Evolutionary conservation across 2,113 vertebrate genomes (phyloP).

Genomic region (Rhynchomys soricoides): DNA sequence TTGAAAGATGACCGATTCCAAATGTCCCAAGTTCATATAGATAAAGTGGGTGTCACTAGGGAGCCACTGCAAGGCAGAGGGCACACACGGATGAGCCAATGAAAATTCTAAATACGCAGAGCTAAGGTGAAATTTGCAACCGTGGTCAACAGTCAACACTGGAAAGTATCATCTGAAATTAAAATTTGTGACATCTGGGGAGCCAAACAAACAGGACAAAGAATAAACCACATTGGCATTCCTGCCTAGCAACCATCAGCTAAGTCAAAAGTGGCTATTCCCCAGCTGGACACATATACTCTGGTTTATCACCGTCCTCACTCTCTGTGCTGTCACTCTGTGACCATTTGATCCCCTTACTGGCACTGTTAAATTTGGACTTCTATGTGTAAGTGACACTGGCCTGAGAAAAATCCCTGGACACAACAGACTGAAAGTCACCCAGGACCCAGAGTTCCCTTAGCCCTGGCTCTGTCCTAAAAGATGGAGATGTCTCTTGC

Average conservation of each 20-base stretch:
- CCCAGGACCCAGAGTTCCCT: background rate
- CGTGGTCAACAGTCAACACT: background rate
- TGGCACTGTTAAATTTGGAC: background rate
- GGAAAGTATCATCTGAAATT: slow-evolving; percentile 27
- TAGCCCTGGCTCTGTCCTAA: background rate
- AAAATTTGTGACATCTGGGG: background rate
- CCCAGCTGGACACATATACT: background rate
- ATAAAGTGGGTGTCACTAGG: background rate
- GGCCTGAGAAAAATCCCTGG: background rate
- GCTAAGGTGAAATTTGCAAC: background rate
- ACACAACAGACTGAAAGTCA: background rate
- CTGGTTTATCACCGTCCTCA: background rate
- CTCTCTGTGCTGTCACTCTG: rapidly evolving
- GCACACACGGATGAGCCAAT: background rate
- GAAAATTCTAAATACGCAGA: background rate
- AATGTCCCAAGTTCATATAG: background rate
- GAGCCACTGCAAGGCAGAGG: background rate
- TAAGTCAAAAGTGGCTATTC: background rate
- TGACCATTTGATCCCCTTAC: background rate
- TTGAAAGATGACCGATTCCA: background rate
- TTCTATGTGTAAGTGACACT: background rate
- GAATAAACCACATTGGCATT: background rate
- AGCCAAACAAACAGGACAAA: background rate
- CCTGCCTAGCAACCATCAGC: background rate
- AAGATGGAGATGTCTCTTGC: background rate